phyloP scores from a whole-genome alignment of 2,888 invertebrate genomes.

The Bibio marci region DNA sequence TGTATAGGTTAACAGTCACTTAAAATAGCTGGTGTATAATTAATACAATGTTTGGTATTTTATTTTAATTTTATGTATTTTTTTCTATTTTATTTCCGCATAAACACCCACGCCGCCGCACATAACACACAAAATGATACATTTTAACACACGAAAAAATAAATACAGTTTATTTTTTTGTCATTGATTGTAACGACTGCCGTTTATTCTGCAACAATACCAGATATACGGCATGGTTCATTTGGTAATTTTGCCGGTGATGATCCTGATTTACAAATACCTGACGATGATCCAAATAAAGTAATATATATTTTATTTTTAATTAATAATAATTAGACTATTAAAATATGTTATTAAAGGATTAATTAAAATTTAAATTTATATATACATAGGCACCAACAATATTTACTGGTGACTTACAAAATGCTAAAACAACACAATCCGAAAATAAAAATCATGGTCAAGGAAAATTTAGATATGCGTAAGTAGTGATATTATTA shows the following conservation, averaged over 20 bases:
- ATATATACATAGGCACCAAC: constrained; percentile 18
- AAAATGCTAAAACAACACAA: constrained; percentile 23
- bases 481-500: constrained; percentile 8
- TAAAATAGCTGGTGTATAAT: no score
- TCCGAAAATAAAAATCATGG: constrained; percentile 22
- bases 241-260: constrained; percentile 2
- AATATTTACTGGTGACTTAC: constrained; percentile 22
- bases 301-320: background rate
- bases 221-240: background rate
- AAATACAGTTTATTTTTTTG: no score
- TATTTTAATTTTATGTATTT: no score
- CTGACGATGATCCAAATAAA: background rate
- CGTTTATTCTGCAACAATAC: background rate
- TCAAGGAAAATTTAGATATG: constrained; percentile 22
- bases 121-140: no score
- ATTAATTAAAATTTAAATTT: background rate
- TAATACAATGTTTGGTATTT: no score
- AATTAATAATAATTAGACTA: background rate
- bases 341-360: background rate
- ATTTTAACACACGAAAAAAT: no score
- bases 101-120: no score
- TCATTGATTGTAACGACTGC: background rate
- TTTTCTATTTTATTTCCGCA: no score
- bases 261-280: background rate
- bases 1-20: no score